phyloP scores from a whole-genome alignment of 2,113 vertebrate species.

The Xenopus laevis region DNA sequence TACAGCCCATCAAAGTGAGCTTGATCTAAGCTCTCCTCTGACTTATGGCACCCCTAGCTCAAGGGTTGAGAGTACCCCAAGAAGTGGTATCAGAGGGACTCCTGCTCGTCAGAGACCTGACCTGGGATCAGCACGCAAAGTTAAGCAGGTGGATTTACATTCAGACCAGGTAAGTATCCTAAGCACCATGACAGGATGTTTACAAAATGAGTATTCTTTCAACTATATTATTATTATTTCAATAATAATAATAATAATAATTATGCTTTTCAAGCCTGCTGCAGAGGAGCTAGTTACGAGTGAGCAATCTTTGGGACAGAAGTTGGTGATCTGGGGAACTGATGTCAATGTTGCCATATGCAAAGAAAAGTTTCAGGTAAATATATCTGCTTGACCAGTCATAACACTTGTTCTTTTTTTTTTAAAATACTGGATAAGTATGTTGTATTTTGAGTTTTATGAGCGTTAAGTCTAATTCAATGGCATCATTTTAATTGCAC shows the following conservation, averaged over 20 bases:
- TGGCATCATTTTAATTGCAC: too few relatives aligned
- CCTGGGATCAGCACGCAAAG: constrained; percentile 85
- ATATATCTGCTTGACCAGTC: neutral
- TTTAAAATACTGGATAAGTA: neutral
- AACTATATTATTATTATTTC: too few relatives aligned
- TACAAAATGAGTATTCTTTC: neutral
- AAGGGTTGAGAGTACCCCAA: constrained; percentile 83
- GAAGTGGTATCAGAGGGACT: constrained; percentile 82
- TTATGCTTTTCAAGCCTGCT: constrained; percentile 56
- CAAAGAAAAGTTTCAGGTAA: constrained; percentile 96
- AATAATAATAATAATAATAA: too few relatives aligned
- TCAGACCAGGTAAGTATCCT: constrained; percentile 77
- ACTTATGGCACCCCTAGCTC: constrained; percentile 95
- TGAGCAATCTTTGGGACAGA: constrained; percentile 82
- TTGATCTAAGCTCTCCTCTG: constrained; percentile 89
- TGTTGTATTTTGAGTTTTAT: too few relatives aligned
- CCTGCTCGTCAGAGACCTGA: constrained; percentile 87
- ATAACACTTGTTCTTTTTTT: neutral
- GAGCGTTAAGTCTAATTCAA: too few relatives aligned
- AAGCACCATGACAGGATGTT: neutral
- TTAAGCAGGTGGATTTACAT: constrained; percentile 86
- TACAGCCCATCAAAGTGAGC: constrained; percentile 77
- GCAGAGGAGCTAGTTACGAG: constrained; percentile 68
- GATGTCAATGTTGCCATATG: constrained; percentile 91
- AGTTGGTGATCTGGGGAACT: constrained; percentile 95